A percentile compares a stretch with the other conserved stretches of the same genome.
Conservation (phyloP, 2,113 vertebrate species). For the Felis chaus region DNA sequence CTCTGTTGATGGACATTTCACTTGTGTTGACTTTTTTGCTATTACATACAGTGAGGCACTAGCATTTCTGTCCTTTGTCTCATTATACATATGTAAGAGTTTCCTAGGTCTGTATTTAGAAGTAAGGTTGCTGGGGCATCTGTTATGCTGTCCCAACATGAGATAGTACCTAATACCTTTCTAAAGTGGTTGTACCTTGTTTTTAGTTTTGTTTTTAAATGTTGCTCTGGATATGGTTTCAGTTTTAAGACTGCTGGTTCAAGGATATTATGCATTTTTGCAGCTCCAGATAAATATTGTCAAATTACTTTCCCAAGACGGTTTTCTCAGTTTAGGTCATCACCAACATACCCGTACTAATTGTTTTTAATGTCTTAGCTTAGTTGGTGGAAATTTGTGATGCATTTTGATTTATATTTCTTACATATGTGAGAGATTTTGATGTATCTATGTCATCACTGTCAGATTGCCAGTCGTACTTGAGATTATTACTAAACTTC, state of each 20-base stretch:
- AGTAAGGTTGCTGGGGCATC: background rate
- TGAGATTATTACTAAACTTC: background rate
- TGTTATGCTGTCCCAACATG: background rate
- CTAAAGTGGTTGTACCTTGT: background rate
- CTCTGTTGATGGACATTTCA: background rate
- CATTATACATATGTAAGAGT: background rate
- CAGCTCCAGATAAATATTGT: background rate
- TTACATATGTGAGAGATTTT: background rate
- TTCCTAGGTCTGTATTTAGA: background rate
- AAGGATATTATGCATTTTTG: background rate
- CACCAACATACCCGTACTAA: background rate
- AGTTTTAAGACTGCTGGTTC: background rate
- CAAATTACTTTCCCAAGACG: background rate
- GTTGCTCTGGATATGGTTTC: background rate
- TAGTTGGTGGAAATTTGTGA: constrained; percentile 11
- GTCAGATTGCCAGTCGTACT: background rate
- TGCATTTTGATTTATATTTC: constrained; percentile 14
- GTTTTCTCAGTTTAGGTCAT: background rate
- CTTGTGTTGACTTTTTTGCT: background rate
- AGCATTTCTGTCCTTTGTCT: background rate
- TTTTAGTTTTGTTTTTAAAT: background rate
- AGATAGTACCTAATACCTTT: background rate
- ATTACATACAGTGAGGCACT: background rate
- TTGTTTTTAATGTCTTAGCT: constrained; percentile 9
- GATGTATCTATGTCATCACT: background rate